Base-by-base conservation (phyloP, 1,140 invertebrate species). In the Drosophila carrolli region DNA sequence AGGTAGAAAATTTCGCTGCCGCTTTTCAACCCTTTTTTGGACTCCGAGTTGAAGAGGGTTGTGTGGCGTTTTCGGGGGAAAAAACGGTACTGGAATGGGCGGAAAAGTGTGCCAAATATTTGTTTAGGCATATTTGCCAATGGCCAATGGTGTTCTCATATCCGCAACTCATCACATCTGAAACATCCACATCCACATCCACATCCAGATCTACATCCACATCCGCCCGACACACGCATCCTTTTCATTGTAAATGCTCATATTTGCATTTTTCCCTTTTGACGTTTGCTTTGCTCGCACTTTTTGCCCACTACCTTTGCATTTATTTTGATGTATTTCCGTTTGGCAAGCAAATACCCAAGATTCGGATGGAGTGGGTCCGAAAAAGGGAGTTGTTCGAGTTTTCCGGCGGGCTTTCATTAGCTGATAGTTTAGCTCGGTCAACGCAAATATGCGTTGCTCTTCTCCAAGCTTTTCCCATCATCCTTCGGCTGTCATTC, bases 321-420 rank as follows among this genome's bases (percentile, higher is more conserved):
- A 85, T 84, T 81, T 88, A 85, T 85, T 85, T 86, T 82, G 81
- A 85, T 85, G 82, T 85, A 85, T 85, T 85, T 86, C 70, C 82
- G 70, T 81, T 85, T 79, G 73, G 50, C 51, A 60, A 75, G 77
- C 82, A 86, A 82, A 82, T 78, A 78, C 48, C 55, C 53, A 59
- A 5, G 14, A 6, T 16, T 35, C 48, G n/a, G 7, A 50, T 14
- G 47, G 46, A 27, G 16, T 13, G 16, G 44, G 16, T 6, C 4
- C 9, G 43, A 32, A 23, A 38, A 23, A 8, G 11, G 27, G 27
- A 35, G 10, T 23, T 29, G 13, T 13, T 37, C 41, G 41, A 8
- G 40, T 40, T 38, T 0, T 29, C 10, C 35, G 40, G 5, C n/a
- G 38, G 41, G 61, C 75, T 85, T 85, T 86, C 78, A 85, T 88